Conservation (phyloP, 1,140 invertebrate genomes). For the Helicoverpa armigera region DNA sequence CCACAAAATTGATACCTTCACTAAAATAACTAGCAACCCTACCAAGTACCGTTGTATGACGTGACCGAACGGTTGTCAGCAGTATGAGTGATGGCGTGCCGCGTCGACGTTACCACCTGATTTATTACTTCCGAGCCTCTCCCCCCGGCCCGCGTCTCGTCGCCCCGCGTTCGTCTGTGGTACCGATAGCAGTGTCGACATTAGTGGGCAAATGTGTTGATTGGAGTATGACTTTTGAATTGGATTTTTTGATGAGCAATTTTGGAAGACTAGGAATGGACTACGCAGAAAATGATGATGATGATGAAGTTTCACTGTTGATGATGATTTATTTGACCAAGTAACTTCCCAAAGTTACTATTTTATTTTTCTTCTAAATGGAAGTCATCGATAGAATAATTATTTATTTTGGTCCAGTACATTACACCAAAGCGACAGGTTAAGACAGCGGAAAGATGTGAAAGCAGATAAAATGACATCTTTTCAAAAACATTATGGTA, state of each 20-base stretch:
- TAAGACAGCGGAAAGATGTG: too few species aligned
- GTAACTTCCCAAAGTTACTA: too few species aligned
- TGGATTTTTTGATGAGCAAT: not conserved
- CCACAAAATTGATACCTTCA: not conserved
- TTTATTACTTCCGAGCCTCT: slow-evolving; percentile 79
- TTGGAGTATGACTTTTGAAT: not conserved
- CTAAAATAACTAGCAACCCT: slow-evolving; percentile 34
- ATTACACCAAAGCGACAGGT: too few species aligned
- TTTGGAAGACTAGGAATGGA: too few species aligned
- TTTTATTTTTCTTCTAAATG: too few species aligned
- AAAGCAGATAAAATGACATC: too few species aligned
- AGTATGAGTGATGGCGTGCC: slow-evolving; percentile 81
- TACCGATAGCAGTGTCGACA: slow-evolving; percentile 46
- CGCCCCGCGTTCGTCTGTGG: slow-evolving; percentile 47
- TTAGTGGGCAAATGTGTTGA: slow-evolving; percentile 22
- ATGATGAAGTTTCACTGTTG: too few species aligned
- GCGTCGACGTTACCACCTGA: slow-evolving; percentile 82
- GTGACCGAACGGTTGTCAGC: slow-evolving; percentile 74
- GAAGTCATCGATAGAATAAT: too few species aligned
- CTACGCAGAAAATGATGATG: too few species aligned
- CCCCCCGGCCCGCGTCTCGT: slow-evolving; percentile 49
- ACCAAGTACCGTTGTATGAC: slow-evolving; percentile 68
- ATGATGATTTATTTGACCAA: too few species aligned
- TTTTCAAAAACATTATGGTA: too few species aligned
- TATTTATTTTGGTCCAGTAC: too few species aligned